These are phyloP conservation scores for Anser brachyrhynchus DNA, from an alignment of 2,113 vertebrate genomes.

Conservation along the genomic window DNA sequence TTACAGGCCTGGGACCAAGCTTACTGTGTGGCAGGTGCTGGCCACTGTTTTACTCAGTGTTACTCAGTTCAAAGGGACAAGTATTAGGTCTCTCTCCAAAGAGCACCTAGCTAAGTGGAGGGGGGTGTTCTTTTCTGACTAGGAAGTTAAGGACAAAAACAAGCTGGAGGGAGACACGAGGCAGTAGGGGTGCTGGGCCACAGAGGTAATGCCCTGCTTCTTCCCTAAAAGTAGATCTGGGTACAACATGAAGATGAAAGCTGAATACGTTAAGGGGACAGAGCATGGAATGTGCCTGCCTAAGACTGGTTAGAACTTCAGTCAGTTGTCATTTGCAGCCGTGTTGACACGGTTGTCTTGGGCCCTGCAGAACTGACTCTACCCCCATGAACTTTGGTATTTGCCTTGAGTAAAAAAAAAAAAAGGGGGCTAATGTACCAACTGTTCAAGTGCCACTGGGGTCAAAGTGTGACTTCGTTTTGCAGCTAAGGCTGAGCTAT, in stretches of 20 bases:
- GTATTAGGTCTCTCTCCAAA: background rate
- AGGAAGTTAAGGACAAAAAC: background rate
- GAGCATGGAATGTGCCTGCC: background rate
- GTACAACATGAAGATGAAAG: background rate
- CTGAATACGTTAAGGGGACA: background rate
- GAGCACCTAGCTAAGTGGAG: background rate
- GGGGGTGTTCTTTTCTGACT: background rate
- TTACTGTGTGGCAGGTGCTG: background rate
- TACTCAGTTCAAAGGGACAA: background rate
- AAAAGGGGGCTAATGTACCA: background rate
- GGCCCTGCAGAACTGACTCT: background rate
- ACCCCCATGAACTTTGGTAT: background rate
- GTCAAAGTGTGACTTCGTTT: background rate
- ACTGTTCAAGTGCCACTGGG: background rate
- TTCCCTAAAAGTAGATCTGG: background rate
- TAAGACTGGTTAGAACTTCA: background rate
- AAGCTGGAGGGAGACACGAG: background rate
- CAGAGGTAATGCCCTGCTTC: background rate
- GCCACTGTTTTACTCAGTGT: background rate
- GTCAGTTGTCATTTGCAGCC: background rate
- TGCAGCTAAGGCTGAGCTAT: slow-evolving; percentile 14
- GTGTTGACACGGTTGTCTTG: background rate
- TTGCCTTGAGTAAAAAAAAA: background rate
- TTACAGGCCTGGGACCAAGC: background rate
- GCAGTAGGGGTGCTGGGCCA: background rate